Percentiles rank a stretch among this genome's conserved stretches.
Conservation (phyloP, 1,140 invertebrate genomes). For the Eupeodes corollae region DNA sequence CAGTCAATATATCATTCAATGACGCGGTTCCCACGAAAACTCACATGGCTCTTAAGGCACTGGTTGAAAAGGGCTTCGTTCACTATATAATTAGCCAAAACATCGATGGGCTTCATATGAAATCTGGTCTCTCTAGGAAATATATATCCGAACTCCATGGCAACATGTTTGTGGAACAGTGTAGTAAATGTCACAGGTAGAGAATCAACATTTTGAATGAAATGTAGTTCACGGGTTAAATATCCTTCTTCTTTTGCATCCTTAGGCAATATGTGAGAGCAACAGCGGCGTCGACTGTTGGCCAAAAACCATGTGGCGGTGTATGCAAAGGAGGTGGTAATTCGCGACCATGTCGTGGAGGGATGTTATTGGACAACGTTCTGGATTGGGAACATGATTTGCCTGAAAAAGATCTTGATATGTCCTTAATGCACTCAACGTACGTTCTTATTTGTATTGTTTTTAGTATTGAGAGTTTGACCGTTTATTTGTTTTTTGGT, state of each 20-base stretch:
- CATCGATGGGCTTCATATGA: slow-evolving; percentile 93
- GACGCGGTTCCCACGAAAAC: slow-evolving; percentile 85
- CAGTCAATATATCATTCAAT: slow-evolving; percentile 78
- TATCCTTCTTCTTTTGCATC: background rate
- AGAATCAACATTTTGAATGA: too few species aligned
- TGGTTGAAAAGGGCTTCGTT: slow-evolving; percentile 63
- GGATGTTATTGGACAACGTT: slow-evolving; percentile 74
- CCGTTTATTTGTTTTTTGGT: slow-evolving; percentile 19
- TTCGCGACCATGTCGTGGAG: slow-evolving; percentile 68
- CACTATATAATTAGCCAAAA: slow-evolving; percentile 93
- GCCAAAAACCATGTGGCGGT: slow-evolving; percentile 74
- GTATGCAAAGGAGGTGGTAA: slow-evolving; percentile 55
- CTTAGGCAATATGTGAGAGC: slow-evolving; percentile 72
- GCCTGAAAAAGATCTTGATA: slow-evolving; percentile 77
- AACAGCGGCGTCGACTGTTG: slow-evolving; percentile 74
- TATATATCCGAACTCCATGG: slow-evolving; percentile 90
- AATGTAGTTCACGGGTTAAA: slow-evolving; percentile 2
- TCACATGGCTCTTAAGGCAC: slow-evolving; percentile 81
- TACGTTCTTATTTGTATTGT: slow-evolving; percentile 38
- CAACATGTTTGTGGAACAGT: slow-evolving; percentile 96
- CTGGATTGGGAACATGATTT: slow-evolving; percentile 97
- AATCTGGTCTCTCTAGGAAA: slow-evolving; percentile 70
- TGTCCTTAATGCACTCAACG: slow-evolving; percentile 81
- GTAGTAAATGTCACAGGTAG: slow-evolving; percentile 74
- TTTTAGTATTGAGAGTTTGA: slow-evolving; percentile 4